phyloP scores from a whole-genome alignment of 2,113 vertebrate species.

The Phyllostomus discolor region DNA sequence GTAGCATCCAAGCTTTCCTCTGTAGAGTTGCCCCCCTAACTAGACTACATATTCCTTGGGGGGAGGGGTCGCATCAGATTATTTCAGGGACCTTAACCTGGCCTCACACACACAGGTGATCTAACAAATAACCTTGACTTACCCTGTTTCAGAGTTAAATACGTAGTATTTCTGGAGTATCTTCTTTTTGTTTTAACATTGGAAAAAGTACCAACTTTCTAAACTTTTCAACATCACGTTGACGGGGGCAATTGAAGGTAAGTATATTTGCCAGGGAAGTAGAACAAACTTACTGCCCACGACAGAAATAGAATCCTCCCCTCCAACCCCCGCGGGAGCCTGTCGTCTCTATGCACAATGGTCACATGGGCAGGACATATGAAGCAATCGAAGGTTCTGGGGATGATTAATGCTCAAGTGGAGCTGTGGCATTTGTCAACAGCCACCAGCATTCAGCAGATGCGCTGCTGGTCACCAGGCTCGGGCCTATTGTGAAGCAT shows the following conservation, averaged over 20 bases:
- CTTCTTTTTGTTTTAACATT: neutral
- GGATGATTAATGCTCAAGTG: conserved; percentile 19
- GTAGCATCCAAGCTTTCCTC: neutral
- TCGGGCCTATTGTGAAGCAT: neutral
- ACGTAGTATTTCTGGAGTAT: neutral
- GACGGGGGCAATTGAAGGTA: neutral
- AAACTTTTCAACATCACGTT: neutral
- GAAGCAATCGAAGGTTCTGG: neutral
- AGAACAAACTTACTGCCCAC: neutral
- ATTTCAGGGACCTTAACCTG: neutral
- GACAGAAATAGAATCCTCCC: conserved; percentile 35
- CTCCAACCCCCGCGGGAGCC: neutral
- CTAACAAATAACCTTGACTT: neutral
- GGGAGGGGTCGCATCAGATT: neutral
- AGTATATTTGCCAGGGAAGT: neutral
- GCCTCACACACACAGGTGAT: neutral
- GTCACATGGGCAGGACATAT: conserved; percentile 26
- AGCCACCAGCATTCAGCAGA: conserved; percentile 8
- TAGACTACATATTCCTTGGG: neutral
- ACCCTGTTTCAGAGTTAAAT: neutral
- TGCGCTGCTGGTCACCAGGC: neutral
- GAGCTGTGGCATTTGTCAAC: conserved; percentile 12
- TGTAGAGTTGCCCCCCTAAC: neutral
- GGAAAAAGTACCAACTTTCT: neutral
- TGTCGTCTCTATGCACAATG: neutral